Percentiles rank a stretch among this genome's conserved stretches.
phyloP scores from a whole-genome alignment of 1,140 invertebrate genomes.

The Drosophila insularis region DNA sequence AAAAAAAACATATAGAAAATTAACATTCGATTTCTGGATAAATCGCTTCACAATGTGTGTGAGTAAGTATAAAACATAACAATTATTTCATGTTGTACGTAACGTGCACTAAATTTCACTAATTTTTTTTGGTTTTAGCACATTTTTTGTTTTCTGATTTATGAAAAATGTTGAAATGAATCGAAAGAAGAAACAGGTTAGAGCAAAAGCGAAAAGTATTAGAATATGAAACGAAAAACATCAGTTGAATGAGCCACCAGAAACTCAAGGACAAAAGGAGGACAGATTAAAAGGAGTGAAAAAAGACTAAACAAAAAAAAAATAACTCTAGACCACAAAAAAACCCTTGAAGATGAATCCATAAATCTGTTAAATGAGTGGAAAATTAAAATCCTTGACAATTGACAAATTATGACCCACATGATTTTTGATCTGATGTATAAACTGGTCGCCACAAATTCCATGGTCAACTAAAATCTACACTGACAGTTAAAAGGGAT shows the following conservation, averaged over 20 bases:
- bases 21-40: constrained; percentile 1
- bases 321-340: neutral
- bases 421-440: no score
- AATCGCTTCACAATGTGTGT: neutral
- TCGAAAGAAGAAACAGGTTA: constrained; percentile 41
- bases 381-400: no score
- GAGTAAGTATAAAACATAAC: constrained; percentile 56
- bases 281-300: neutral
- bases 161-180: constrained; percentile 64
- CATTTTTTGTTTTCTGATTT: constrained; percentile 9
- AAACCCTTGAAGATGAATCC: no score
- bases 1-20: neutral
- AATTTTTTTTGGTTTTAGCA: constrained; percentile 41
- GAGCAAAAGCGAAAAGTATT: constrained; percentile 59
- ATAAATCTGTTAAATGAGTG: no score
- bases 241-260: constrained; percentile 25
- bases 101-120: constrained; percentile 64
- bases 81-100: constrained; percentile 48
- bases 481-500: no score
- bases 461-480: no score
- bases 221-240: constrained; percentile 29
- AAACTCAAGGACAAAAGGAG: constrained; percentile 23
- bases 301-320: neutral
- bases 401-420: no score
- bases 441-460: no score